Conservation (phyloP, 2,888 invertebrate genomes). For the Aleiodes testaceus region DNA sequence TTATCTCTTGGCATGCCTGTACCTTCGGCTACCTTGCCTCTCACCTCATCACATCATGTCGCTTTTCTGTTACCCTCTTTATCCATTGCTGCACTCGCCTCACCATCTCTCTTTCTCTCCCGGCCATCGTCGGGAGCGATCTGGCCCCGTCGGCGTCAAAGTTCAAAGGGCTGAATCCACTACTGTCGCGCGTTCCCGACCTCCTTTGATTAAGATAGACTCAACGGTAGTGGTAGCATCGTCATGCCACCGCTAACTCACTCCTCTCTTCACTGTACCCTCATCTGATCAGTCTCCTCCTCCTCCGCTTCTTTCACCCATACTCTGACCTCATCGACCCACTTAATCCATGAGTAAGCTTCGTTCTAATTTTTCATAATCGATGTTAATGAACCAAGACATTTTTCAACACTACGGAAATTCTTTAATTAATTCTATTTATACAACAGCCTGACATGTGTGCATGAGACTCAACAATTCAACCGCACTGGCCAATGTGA, state of each 20-base stretch:
- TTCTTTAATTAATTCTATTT: background rate
- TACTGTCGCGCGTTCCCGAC: constrained; percentile 32
- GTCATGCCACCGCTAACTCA: constrained; percentile 36
- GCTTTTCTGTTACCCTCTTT: background rate
- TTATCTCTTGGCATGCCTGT: constrained; percentile 44
- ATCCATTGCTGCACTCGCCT: constrained; percentile 17
- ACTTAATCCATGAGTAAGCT: constrained; percentile 37
- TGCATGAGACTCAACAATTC: constrained; percentile 30
- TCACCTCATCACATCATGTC: constrained; percentile 10
- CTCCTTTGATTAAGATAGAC: constrained; percentile 52
- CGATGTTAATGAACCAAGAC: background rate
- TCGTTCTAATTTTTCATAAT: constrained; percentile 27
- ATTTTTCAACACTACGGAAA: background rate
- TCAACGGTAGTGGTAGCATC: constrained; percentile 36
- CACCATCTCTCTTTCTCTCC: background rate
- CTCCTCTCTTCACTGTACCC: constrained; percentile 10
- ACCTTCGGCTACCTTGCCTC: constrained; percentile 9
- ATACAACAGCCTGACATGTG: constrained; percentile 18
- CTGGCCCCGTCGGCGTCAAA: constrained; percentile 48
- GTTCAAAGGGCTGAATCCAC: constrained; percentile 52
- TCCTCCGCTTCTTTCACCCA: constrained; percentile 35
- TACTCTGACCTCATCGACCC: constrained; percentile 36
- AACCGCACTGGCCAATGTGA: constrained; percentile 16
- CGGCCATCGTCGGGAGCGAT: constrained; percentile 5
- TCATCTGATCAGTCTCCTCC: constrained; percentile 19